These are phyloP conservation scores for Heptranchias perlo DNA, from an alignment of 2,113 vertebrate species.

Conservation along the genomic window DNA sequence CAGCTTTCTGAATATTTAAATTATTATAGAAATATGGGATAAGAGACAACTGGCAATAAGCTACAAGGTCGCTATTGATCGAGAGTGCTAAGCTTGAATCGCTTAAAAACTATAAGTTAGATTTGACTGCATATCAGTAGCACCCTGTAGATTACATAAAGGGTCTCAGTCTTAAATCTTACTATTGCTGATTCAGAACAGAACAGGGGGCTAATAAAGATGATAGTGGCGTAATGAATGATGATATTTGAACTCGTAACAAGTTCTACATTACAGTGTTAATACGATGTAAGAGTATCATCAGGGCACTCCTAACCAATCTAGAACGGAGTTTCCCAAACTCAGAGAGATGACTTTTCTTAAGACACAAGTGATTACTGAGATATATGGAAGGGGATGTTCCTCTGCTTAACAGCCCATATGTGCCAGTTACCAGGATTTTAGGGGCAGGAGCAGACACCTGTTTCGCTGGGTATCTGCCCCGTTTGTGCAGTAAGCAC, in stretches of 20 bases:
- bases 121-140: neutral
- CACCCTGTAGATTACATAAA: neutral
- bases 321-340: neutral
- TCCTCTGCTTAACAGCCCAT: neutral
- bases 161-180: neutral
- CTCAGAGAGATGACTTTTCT: neutral
- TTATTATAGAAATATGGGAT: neutral
- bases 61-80: neutral
- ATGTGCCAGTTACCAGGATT: neutral
- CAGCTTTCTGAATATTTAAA: neutral
- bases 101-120: constrained; percentile 1
- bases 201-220: neutral
- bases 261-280: constrained; percentile 16
- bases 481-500: neutral
- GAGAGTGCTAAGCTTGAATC: neutral
- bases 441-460: neutral
- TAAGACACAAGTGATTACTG: neutral
- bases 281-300: neutral
- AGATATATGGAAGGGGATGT: neutral
- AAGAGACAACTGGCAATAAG: neutral
- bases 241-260: neutral
- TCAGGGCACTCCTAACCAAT: no score
- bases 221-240: neutral
- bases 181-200: neutral
- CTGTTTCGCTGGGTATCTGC: neutral